Percentiles rank a stretch among this genome's conserved stretches.
These are phyloP conservation scores for Antechinus stuartii DNA, from an alignment of 2,113 vertebrate genomes.

Conservation along the genomic window DNA sequence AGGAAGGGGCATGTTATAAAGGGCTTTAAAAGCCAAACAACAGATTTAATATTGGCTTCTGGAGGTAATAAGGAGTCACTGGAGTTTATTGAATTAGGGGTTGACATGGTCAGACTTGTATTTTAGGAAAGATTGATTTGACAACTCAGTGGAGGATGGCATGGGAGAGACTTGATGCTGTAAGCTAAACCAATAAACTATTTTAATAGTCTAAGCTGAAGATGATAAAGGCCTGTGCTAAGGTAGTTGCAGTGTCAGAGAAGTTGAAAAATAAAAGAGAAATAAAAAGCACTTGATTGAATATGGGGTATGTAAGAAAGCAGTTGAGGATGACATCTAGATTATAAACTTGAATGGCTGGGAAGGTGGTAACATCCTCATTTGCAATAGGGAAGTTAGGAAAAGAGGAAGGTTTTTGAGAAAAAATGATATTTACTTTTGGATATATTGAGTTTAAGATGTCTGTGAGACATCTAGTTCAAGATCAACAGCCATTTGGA, in stretches of 20 bases:
- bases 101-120: neutral
- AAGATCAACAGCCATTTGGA: neutral
- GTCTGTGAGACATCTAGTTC: neutral
- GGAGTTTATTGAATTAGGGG: neutral
- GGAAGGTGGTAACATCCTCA: neutral
- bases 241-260: neutral
- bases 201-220: neutral
- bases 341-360: neutral
- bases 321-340: neutral
- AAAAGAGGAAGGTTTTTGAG: neutral
- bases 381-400: neutral
- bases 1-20: neutral
- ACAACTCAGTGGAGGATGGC: neutral
- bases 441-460: neutral
- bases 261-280: neutral
- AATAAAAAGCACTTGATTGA: neutral
- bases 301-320: neutral
- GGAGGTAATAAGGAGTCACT: neutral
- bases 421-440: neutral
- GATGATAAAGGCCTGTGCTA: neutral
- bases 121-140: neutral
- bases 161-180: neutral
- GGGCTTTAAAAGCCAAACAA: too few relatives aligned
- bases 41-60: neutral
- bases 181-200: neutral